A percentile compares a stretch with the other conserved stretches of the same genome.
phyloP scores from a whole-genome alignment of 2,113 vertebrate genomes.

The Irena cyanogastra region DNA sequence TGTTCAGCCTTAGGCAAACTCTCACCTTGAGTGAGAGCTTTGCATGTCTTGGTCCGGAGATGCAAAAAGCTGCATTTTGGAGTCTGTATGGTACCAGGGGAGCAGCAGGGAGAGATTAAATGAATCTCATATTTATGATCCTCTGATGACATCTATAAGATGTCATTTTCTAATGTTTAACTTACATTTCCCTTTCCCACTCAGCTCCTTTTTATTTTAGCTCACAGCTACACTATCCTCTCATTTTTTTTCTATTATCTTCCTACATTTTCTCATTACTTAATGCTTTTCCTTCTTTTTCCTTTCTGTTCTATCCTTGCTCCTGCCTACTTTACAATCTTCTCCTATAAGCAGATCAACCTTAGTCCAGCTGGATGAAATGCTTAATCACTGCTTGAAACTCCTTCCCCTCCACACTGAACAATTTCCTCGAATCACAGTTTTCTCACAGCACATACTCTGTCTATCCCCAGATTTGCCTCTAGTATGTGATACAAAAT shows the following conservation, averaged over 20 bases:
- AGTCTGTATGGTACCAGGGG: not conserved
- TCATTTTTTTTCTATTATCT: not conserved
- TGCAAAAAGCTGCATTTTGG: not conserved
- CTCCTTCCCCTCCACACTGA: not conserved
- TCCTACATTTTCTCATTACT: not conserved
- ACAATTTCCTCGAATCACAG: not conserved
- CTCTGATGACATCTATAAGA: not conserved
- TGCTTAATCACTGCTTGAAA: not conserved
- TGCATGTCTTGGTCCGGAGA: not conserved
- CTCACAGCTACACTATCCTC: not conserved
- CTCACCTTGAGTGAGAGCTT: constrained; percentile 13
- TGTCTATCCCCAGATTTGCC: not conserved
- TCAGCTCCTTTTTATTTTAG: not conserved
- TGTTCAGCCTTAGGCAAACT: not conserved
- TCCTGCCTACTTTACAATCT: not conserved
- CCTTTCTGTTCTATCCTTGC: not conserved
- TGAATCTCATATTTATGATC: not conserved
- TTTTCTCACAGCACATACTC: not conserved
- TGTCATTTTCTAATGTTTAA: not conserved
- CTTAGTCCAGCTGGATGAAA: not conserved
- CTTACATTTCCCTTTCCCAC: not conserved
- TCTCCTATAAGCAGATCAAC: not conserved
- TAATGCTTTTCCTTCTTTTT: not conserved
- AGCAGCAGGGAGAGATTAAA: not conserved
- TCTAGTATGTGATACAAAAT: not conserved